These are phyloP conservation scores for Pipistrellus pygmaeus DNA, from an alignment of 2,797 vertebrate species.

Conservation along the genomic window DNA sequence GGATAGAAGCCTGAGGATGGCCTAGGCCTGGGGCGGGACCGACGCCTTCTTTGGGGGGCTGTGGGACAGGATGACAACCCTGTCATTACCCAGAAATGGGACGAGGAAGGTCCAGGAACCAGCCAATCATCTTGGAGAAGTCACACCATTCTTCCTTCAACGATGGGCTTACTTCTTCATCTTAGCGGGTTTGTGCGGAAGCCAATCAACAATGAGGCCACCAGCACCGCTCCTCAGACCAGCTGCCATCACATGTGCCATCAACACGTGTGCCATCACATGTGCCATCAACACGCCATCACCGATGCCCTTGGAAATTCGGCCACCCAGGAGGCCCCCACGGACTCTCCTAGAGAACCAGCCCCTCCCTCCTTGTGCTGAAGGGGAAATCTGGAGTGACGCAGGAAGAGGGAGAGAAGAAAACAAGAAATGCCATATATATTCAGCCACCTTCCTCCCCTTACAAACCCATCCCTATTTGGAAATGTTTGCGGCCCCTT, in stretches of 20 bases:
- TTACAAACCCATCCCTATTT: conserved; percentile 81
- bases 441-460: conserved; percentile 56
- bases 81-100: background rate
- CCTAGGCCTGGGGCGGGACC: background rate
- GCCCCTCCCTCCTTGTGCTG: conserved; percentile 22
- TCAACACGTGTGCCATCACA: background rate
- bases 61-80: background rate
- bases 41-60: background rate
- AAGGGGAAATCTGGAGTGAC: background rate
- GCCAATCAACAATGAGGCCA: background rate
- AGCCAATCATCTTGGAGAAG: background rate
- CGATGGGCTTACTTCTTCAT: background rate
- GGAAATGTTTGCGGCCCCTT: conserved; percentile 72
- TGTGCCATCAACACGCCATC: background rate
- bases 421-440: background rate
- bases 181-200: background rate
- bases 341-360: conserved; percentile 12
- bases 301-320: background rate
- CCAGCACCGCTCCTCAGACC: background rate
- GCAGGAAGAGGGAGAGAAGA: background rate
- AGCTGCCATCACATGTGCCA: background rate
- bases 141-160: background rate
- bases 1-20: background rate
- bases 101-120: too few relatives aligned
- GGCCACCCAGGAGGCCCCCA: background rate